Evolutionary conservation across 2,888 invertebrate species (phyloP).

Genomic region (Sarcophaga variegata): DNA sequence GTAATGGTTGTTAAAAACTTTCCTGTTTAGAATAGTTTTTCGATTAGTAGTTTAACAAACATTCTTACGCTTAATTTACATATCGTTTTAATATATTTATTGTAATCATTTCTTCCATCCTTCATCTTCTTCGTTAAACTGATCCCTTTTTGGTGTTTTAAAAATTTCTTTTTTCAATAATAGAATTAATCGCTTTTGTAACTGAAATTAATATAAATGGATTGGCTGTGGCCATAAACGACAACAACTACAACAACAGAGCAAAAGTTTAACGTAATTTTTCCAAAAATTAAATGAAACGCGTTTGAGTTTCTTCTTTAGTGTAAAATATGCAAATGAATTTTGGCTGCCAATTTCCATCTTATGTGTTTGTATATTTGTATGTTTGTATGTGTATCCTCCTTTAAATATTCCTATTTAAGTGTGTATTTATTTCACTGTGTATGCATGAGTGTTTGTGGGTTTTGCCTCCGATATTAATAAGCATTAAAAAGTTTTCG

Average conservation of each 20-base stretch:
- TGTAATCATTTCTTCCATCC: neutral
- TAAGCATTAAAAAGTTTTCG: slow-evolving; percentile 62
- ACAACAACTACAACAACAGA: neutral
- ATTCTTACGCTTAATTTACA: no score
- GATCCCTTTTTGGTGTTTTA: neutral
- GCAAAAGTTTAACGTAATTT: slow-evolving; percentile 16
- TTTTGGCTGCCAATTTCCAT: neutral
- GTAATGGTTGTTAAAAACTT: no score
- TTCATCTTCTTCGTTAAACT: neutral
- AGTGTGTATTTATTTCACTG: neutral
- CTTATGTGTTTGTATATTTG: neutral
- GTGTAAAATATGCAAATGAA: slow-evolving; percentile 61
- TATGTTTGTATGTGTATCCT: neutral
- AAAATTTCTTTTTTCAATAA: neutral
- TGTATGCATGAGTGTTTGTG: slow-evolving; percentile 2
- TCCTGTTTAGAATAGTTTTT: no score
- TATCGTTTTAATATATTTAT: neutral
- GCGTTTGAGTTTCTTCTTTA: slow-evolving; percentile 50
- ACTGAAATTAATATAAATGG: slow-evolving; percentile 52
- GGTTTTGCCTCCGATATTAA: slow-evolving; percentile 29
- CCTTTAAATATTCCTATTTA: neutral
- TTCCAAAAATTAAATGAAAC: slow-evolving; percentile 34
- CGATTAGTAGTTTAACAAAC: no score
- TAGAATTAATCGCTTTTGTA: slow-evolving; percentile 56
- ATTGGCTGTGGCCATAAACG: slow-evolving; percentile 17